Evolutionary conservation across 2,797 vertebrate species (phyloP).

Genomic region (Serranus cabrilla): DNA sequence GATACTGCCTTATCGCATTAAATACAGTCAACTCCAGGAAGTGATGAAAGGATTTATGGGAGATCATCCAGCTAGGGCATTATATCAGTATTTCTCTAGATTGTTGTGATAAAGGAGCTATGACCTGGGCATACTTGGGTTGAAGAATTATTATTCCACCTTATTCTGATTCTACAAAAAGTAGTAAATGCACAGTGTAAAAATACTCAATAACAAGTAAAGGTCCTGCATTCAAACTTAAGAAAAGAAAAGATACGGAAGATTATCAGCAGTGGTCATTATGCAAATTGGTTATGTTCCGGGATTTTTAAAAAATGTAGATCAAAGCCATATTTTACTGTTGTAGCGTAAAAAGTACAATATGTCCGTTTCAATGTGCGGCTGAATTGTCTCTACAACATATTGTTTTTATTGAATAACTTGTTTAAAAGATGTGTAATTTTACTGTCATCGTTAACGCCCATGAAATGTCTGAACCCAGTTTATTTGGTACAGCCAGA

Average conservation of each 20-base stretch:
- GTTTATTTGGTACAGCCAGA: constrained; percentile 13
- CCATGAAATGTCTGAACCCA: constrained; percentile 10
- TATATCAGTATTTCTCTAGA: background rate
- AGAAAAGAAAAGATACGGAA: background rate
- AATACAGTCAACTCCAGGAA: background rate
- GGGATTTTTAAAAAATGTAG: too few species aligned
- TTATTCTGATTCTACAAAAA: background rate
- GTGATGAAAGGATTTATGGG: background rate
- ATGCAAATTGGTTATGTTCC: background rate
- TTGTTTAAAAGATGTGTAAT: constrained; percentile 20
- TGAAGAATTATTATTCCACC: too few species aligned
- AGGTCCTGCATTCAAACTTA: constrained; percentile 6
- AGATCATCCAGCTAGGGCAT: background rate
- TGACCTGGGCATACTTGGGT: too few species aligned
- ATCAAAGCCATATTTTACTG: background rate
- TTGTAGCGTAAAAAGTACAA: background rate
- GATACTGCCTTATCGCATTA: background rate
- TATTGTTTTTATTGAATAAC: constrained; percentile 7
- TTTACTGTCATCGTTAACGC: constrained; percentile 29
- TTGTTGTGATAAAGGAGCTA: background rate
- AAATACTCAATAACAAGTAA: background rate
- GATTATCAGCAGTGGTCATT: background rate
- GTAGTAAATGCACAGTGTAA: background rate
- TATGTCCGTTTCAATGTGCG: background rate
- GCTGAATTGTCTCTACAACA: background rate